These are phyloP conservation scores for Chiropotes sagulatus DNA, from an alignment of 2,797 vertebrate genomes.

Conservation along the genomic window DNA sequence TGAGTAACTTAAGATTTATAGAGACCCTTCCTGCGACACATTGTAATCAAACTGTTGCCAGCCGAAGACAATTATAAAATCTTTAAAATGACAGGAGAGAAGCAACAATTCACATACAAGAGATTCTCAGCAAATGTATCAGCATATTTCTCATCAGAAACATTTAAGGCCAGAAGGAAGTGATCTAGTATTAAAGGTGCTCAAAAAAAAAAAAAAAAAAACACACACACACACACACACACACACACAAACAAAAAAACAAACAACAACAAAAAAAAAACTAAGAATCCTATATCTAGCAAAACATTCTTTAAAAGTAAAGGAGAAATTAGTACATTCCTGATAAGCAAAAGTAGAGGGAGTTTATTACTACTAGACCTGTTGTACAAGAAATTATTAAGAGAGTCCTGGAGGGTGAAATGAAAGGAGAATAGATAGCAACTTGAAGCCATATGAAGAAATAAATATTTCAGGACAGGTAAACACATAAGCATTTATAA, in stretches of 20 bases:
- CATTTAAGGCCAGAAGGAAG: background rate
- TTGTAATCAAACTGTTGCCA: no score
- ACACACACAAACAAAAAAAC: background rate
- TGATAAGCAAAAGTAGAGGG: background rate
- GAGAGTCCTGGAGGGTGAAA: background rate
- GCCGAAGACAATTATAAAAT: background rate
- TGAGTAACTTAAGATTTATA: background rate
- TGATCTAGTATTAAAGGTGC: background rate
- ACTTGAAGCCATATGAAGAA: background rate
- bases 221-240: no score
- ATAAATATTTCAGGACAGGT: background rate
- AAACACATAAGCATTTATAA: no score
- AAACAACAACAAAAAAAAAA: background rate
- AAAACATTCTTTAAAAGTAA: background rate
- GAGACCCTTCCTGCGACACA: background rate
- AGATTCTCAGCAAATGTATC: background rate
- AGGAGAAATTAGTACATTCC: background rate
- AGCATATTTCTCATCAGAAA: background rate
- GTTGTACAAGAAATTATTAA: background rate
- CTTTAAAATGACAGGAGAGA: background rate
- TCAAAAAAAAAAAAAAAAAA: no score
- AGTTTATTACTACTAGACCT: background rate
- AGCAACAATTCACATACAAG: background rate
- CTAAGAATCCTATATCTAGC: background rate
- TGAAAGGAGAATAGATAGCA: background rate